Evolutionary conservation across 2,888 invertebrate genomes (phyloP).

Genomic region (Acronicta leporina): DNA sequence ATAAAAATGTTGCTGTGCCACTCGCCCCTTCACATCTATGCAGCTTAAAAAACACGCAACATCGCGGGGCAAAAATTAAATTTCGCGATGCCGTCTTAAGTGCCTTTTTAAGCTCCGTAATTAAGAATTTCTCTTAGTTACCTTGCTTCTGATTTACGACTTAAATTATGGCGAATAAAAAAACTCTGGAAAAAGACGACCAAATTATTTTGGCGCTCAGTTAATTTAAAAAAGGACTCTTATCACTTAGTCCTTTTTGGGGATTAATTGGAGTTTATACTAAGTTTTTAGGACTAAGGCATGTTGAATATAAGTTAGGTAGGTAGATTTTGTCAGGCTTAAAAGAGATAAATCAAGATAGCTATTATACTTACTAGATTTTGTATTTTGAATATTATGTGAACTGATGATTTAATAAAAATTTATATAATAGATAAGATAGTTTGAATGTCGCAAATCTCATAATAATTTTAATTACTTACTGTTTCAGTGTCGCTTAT

Average conservation of each 20-base stretch:
- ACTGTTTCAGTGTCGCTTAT: too few species aligned
- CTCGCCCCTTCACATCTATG: slow-evolving; percentile 9
- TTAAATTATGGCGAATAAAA: slow-evolving; percentile 71
- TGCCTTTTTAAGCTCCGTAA: slow-evolving; percentile 72
- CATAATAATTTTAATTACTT: too few species aligned
- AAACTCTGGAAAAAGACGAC: slow-evolving; percentile 62
- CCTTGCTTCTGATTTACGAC: slow-evolving; percentile 76
- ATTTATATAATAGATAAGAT: too few species aligned
- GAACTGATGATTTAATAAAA: too few species aligned
- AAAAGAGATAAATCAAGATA: not conserved
- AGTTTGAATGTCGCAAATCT: too few species aligned
- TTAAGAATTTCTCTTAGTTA: slow-evolving; percentile 80
- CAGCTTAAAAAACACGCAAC: slow-evolving; percentile 25
- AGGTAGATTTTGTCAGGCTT: slow-evolving; percentile 18
- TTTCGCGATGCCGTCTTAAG: slow-evolving; percentile 62
- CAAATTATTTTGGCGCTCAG: slow-evolving; percentile 63
- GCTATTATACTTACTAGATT: too few species aligned
- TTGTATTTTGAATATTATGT: too few species aligned
- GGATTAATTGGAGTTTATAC: slow-evolving; percentile 56
- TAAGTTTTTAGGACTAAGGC: slow-evolving; percentile 44
- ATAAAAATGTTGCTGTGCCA: slow-evolving; percentile 13
- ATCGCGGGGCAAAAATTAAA: slow-evolving; percentile 66
- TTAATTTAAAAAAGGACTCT: slow-evolving; percentile 69
- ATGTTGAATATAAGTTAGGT: too few species aligned
- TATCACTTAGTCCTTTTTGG: slow-evolving; percentile 65